Evolutionary conservation across 2,888 invertebrate genomes (phyloP).

Genomic region (Mayetiola destructor): DNA sequence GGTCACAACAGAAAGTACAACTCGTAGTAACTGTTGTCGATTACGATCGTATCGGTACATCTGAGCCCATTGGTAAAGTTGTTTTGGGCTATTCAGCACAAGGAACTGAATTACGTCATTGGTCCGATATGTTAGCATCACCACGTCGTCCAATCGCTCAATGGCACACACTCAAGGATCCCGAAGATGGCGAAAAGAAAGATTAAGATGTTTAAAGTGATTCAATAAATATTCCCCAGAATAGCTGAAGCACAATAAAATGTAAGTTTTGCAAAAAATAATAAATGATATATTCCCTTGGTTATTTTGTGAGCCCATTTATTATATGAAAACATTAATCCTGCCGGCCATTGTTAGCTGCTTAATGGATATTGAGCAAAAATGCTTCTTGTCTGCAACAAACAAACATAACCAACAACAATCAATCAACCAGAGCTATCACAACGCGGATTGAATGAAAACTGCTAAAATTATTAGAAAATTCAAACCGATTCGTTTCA

Average conservation of each 20-base stretch:
- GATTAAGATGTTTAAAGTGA: conserved; percentile 16
- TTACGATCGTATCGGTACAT: conserved; percentile 99
- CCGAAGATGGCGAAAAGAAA: conserved; percentile 53
- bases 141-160: conserved; percentile 98
- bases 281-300: neutral
- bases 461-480: too few species aligned
- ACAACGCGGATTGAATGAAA: neutral
- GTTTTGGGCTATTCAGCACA: conserved; percentile 94
- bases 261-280: neutral
- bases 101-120: conserved; percentile 96
- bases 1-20: conserved; percentile 76
- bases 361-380: neutral
- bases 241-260: neutral
- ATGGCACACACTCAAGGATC: conserved; percentile 98
- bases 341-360: too few species aligned
- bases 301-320: too few species aligned
- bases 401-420: neutral
- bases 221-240: neutral
- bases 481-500: too few species aligned
- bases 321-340: too few species aligned
- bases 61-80: conserved; percentile 97
- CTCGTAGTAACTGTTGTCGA: conserved; percentile 98
- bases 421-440: neutral
- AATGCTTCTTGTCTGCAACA: neutral
- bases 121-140: conserved; percentile 99